Evolutionary conservation across 1,140 invertebrate genomes (phyloP), one percentile per base, ranked within the genome.

Genomic region (Pogonomyrmex barbatus): DNA sequence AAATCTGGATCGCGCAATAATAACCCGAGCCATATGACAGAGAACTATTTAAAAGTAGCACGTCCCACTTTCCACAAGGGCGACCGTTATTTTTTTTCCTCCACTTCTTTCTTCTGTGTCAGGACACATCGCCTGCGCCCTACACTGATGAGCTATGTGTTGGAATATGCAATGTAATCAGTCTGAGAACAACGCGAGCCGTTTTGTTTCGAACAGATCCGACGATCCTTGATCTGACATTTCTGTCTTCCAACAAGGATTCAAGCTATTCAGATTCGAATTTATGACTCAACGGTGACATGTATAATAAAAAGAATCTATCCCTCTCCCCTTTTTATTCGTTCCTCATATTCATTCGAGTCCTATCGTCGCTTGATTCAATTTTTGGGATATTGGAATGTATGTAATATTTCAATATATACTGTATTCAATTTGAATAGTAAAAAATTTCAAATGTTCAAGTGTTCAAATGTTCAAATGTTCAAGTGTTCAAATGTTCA

Each of bases 21-120:
- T 93, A 94, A 92, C 92, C 87, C 87, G 92, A 90, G 90, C 91
- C 65, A 91, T 93, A 92, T 93, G 90, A 68, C 71, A 60, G 63
- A 52, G 65, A 79, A 88, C 87, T 92, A 92, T 92, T 93, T 91
- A 89, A 90, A 91, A 87, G 84, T 90, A 81, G 89, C 54, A 73
- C 73, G 68, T 52, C 63, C 81, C 75, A 71, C 81, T 87, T 88
- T 78, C 47, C 71, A 62, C 76, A 33, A 85, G 60, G 54, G 70
- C 60, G 58, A 58, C 14, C 39, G 17, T 56, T 82, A 70, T 90
- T 71, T 67, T 52, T 78, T 90, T 77, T 63, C 42, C 65, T 77
- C 50, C 47, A 45, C 14, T 71, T 65, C 62, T 68, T 60, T 73
- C 24, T 58, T 78, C 42, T 65, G 42, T 39, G 24, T 45, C 45